Evolutionary conservation across 2,797 vertebrate species (phyloP), one percentile per base, ranked within the genome.

Genomic region (Xenentodon cancila): DNA sequence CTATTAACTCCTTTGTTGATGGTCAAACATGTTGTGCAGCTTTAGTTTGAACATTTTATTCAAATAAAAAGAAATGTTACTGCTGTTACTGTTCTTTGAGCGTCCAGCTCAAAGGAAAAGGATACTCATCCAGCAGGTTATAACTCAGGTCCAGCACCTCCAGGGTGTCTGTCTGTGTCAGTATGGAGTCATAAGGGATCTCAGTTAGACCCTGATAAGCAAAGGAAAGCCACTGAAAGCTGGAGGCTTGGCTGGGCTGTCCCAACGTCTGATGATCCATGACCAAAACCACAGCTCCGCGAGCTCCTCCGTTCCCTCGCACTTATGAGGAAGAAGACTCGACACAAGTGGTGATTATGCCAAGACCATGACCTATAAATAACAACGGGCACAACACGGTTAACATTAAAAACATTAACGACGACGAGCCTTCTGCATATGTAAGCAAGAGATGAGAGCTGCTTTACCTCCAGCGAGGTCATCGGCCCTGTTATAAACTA

Each of bases 111-210:
- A 13, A 2, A 20, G 42, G 18, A 50, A 72, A 93, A 94, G 92
- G 92, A 94, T 94, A 94, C 93, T 94, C 93, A 22, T 92, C 80
- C 69, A 94, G 84, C 53, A 89, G 42, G 59, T 94, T 94, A 83
- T 92, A 90, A 34, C 93, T 93, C 58, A 94, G 88, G 75, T 94
- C 93, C 84, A 94, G 73, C 46, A 93, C 91, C 82, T 94, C 89
- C 54, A 94, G 85, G 0, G 78, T 83, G 32, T 89, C 75, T 0
- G 64, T 84, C 74, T 91, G 90, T 0, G 78, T 68, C 3, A 93
- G 75, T 3, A 94, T 94, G 59, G 34, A 5, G 6, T 91, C 85
- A 59, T 93, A 93, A 2, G 93, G 93, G 55, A 94, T 91, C 68
- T 94, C 92, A 12, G 82, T 67, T n/a, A 94, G 89, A 53, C 71